These are phyloP conservation scores for Aphidius gifuensis DNA, from an alignment of 1,140 invertebrate genomes.

Conservation along the genomic window DNA sequence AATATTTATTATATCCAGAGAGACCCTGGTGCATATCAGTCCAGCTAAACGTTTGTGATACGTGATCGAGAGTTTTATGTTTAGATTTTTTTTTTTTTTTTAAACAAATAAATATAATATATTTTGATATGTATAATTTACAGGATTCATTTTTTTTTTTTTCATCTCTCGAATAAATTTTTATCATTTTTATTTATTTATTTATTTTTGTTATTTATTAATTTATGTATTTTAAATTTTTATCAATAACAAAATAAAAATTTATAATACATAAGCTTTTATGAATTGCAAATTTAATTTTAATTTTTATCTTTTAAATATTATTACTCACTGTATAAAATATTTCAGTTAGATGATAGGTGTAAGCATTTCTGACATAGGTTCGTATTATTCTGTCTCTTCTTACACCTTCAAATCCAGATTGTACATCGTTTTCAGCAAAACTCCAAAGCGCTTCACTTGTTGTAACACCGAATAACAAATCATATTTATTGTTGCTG, in stretches of 20 bases:
- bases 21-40: slow-evolving; percentile 17
- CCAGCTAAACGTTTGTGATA: slow-evolving; percentile 24
- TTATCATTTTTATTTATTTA: background rate
- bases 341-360: slow-evolving; percentile 93
- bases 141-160: background rate
- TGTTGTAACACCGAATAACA: slow-evolving; percentile 81
- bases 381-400: slow-evolving; percentile 90
- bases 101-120: background rate
- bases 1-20: slow-evolving; percentile 31
- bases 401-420: slow-evolving; percentile 85
- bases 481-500: slow-evolving; percentile 67
- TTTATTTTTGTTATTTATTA: background rate
- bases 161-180: background rate
- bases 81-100: slow-evolving; percentile 15
- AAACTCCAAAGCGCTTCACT: slow-evolving; percentile 81
- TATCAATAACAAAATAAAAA: too few species aligned
- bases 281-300: background rate
- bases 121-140: background rate
- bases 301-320: background rate
- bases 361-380: slow-evolving; percentile 89
- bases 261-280: too few species aligned
- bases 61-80: slow-evolving; percentile 25
- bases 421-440: slow-evolving; percentile 76
- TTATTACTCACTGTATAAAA: slow-evolving; percentile 76
- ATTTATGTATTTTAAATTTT: too few species aligned